These are phyloP conservation scores for Odobenus rosmarus DNA, from an alignment of 2,113 vertebrate genomes.

Conservation along the genomic window DNA sequence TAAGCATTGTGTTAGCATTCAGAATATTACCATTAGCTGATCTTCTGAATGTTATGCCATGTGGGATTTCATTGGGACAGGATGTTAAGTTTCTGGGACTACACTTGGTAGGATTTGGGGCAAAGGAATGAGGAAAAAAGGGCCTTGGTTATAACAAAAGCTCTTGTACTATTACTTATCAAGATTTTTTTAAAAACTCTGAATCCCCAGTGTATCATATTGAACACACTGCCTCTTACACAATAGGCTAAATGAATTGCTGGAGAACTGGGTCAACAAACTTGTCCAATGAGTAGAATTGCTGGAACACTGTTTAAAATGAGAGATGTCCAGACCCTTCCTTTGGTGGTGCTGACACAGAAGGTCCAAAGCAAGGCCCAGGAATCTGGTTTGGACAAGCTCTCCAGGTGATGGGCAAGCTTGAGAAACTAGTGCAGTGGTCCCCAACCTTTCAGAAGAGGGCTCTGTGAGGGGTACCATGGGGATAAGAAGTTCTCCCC, in stretches of 20 bases:
- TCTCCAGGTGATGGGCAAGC: neutral
- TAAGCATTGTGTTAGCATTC: neutral
- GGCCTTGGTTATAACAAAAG: neutral
- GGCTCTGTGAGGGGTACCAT: rapidly evolving
- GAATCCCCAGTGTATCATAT: neutral
- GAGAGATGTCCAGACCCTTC: neutral
- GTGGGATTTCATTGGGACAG: neutral
- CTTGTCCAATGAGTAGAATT: neutral
- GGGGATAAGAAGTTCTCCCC: neutral
- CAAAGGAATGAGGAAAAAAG: neutral
- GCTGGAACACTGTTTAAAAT: neutral
- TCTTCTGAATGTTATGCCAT: neutral
- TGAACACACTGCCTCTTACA: neutral
- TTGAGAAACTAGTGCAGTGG: neutral
- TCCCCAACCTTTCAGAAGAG: neutral
- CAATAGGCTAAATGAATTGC: neutral
- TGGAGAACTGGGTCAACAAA: neutral
- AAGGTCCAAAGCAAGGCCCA: neutral
- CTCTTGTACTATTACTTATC: neutral
- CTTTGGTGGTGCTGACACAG: neutral
- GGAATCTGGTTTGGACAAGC: neutral
- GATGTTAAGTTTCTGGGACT: neutral
- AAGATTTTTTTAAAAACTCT: neutral
- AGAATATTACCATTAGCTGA: neutral
- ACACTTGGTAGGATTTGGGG: neutral